Evolutionary conservation across 2,797 vertebrate species (phyloP).

Genomic region (Danio choprae): DNA sequence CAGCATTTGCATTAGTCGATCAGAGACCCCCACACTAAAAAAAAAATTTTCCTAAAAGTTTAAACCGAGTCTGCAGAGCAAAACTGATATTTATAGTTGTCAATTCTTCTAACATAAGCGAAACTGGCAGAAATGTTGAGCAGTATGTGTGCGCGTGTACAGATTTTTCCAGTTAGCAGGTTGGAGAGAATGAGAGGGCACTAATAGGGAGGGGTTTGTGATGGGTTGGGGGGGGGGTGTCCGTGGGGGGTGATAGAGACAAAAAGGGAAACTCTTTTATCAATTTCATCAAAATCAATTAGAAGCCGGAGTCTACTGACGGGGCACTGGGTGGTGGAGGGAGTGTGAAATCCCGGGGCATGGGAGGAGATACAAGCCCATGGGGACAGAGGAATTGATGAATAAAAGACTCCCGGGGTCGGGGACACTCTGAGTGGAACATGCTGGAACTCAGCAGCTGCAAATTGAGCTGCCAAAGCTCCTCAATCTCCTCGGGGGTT

Average conservation of each 20-base stretch:
- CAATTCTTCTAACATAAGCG: constrained; percentile 71
- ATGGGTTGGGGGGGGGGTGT: constrained; percentile 41
- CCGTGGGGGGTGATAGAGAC: constrained; percentile 29
- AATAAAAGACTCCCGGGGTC: constrained; percentile 77
- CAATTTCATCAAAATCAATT: constrained; percentile 76
- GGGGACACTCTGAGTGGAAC: constrained; percentile 84
- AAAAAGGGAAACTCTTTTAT: constrained; percentile 52
- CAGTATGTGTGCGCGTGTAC: constrained; percentile 52
- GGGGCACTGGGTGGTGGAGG: constrained; percentile 73
- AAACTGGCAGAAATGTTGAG: constrained; percentile 68
- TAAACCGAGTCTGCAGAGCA: constrained; percentile 73
- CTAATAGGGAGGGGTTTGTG: constrained; percentile 43
- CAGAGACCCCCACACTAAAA: constrained; percentile 73
- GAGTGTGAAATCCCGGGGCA: constrained; percentile 69
- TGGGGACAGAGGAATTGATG: constrained; percentile 80
- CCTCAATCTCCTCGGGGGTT: constrained; percentile 71
- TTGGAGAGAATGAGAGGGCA: constrained; percentile 10
- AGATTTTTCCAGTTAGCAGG: background rate
- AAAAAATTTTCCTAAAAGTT: constrained; percentile 75
- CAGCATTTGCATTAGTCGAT: constrained; percentile 81
- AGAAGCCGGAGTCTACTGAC: constrained; percentile 74
- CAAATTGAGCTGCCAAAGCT: constrained; percentile 87
- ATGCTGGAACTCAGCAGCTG: constrained; percentile 79
- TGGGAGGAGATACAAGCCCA: constrained; percentile 77
- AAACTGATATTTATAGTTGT: constrained; percentile 69